phyloP scores from a whole-genome alignment of 2,797 vertebrate genomes.

The Tenualosa ilisha region DNA sequence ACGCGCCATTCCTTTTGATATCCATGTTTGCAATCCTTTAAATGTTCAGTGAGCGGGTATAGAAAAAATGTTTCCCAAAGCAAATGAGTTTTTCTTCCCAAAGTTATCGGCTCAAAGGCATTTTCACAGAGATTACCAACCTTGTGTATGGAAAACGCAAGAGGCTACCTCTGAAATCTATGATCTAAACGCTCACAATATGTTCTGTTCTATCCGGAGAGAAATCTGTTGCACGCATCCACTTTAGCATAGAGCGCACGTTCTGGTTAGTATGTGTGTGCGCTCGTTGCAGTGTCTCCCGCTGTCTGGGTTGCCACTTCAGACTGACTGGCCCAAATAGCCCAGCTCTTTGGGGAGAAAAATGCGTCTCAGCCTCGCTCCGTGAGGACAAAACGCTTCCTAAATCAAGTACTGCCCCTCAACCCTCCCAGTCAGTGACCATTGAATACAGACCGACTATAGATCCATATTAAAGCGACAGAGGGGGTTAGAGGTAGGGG shows the following conservation, averaged over 20 bases:
- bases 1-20: conserved; percentile 53
- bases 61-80: neutral
- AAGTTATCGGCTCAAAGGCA: conserved; percentile 42
- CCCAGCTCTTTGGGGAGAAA: conserved; percentile 68
- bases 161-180: neutral
- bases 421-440: conserved; percentile 74
- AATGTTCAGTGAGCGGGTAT: neutral
- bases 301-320: conserved; percentile 67
- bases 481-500: conserved; percentile 41
- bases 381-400: conserved; percentile 84
- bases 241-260: conserved; percentile 45
- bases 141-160: neutral
- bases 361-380: conserved; percentile 74
- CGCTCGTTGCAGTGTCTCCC: conserved; percentile 50
- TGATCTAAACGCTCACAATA: conserved; percentile 25
- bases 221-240: conserved; percentile 63
- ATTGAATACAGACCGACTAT: conserved; percentile 68
- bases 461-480: conserved; percentile 70
- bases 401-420: conserved; percentile 79
- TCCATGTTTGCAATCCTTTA: conserved; percentile 42
- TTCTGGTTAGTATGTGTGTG: conserved; percentile 28
- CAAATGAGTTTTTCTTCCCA: neutral
- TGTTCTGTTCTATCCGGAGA: conserved; percentile 36
- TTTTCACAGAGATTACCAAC: conserved; percentile 32
- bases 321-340: conserved; percentile 72